A percentile compares a stretch with the other conserved stretches of the same genome.
These are phyloP conservation scores for Dynastes maya DNA, from an alignment of 2,888 invertebrate species.

Conservation along the genomic window DNA sequence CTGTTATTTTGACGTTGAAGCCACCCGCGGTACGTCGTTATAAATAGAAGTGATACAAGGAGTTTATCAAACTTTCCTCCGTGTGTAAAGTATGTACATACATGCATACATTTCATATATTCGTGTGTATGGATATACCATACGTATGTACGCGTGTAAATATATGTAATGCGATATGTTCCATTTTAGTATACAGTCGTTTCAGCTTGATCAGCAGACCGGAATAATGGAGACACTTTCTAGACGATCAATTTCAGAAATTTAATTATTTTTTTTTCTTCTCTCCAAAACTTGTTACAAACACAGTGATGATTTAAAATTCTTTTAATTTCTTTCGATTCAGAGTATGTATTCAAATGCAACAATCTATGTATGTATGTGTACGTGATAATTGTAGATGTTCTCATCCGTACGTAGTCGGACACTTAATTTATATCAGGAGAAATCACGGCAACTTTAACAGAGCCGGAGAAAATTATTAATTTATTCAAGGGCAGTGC, in stretches of 20 bases:
- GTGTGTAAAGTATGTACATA: slow-evolving; percentile 10
- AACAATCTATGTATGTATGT: no score
- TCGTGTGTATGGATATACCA: slow-evolving; percentile 26
- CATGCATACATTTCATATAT: slow-evolving; percentile 3
- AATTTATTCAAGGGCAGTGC: no score
- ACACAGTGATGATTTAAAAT: slow-evolving; percentile 8
- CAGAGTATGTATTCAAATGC: no score
- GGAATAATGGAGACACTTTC: slow-evolving; percentile 53
- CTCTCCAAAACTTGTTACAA: background rate
- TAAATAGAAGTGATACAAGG: slow-evolving; percentile 44
- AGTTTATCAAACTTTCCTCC: slow-evolving; percentile 46
- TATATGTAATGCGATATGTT: slow-evolving; percentile 51
- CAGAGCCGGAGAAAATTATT: no score
- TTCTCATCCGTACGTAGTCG: no score
- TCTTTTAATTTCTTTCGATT: background rate
- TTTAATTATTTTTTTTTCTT: slow-evolving; percentile 35
- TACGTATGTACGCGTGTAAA: slow-evolving; percentile 18
- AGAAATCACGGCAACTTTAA: no score
- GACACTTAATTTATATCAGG: no score
- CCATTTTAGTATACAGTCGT: slow-evolving; percentile 48
- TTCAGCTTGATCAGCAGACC: slow-evolving; percentile 52
- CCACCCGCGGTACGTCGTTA: slow-evolving; percentile 18
- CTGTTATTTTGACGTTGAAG: background rate
- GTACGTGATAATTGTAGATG: no score
- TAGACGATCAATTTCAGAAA: slow-evolving; percentile 50